Conservation (phyloP, 2,113 vertebrate genomes). For the Chitala chitala region DNA sequence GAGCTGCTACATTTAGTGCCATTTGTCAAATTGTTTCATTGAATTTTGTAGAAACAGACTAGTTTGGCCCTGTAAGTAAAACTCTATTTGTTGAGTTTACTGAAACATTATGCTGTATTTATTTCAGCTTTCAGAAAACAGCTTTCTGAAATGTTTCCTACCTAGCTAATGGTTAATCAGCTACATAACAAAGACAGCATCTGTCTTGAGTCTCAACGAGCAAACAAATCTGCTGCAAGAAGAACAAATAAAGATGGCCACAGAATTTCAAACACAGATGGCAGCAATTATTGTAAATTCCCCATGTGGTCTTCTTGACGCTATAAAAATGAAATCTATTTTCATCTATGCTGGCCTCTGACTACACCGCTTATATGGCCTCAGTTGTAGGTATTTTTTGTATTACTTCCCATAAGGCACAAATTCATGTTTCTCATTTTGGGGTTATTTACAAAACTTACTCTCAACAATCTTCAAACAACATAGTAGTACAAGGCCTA, state of each 20-base stretch:
- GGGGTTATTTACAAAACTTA: too few relatives aligned
- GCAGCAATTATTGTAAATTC: constrained; percentile 13
- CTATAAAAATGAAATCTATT: constrained; percentile 10
- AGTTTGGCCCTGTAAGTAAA: too few relatives aligned
- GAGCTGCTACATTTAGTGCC: too few relatives aligned
- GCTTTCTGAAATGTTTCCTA: not conserved
- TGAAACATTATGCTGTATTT: not conserved
- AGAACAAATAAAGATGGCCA: constrained; percentile 20
- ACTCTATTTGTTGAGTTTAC: not conserved
- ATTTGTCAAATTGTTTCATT: too few relatives aligned
- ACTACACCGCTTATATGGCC: not conserved
- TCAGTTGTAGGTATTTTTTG: not conserved
- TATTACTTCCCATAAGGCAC: not conserved
- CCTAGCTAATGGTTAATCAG: constrained; percentile 11
- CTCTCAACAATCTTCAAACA: too few relatives aligned
- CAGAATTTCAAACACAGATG: constrained; percentile 17
- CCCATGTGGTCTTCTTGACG: constrained; percentile 14
- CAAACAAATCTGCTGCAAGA: constrained; percentile 11
- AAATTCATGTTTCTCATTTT: constrained; percentile 2
- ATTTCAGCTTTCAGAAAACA: not conserved
- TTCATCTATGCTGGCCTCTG: not conserved
- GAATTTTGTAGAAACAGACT: too few relatives aligned
- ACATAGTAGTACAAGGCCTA: too few relatives aligned
- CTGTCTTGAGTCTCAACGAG: constrained; percentile 17
- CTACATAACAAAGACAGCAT: constrained; percentile 9